phyloP scores from a whole-genome alignment of 2,888 invertebrate genomes.

The Heliconius aoede region DNA sequence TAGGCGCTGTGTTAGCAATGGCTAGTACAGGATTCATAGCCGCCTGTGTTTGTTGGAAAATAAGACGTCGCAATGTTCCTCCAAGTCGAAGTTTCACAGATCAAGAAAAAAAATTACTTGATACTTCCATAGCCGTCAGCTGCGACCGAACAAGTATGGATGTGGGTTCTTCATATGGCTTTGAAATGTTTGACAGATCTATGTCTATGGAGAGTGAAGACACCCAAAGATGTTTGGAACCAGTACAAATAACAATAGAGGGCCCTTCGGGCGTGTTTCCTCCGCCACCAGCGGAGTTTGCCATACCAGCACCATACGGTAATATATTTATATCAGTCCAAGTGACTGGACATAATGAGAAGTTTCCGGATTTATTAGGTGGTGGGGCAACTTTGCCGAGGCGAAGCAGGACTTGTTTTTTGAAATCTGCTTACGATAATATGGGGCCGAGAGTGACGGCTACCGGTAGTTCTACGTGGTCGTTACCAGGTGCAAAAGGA shows the following conservation, averaged over 20 bases:
- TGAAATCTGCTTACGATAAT: constrained; percentile 92
- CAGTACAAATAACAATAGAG: constrained; percentile 85
- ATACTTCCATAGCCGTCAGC: constrained; percentile 87
- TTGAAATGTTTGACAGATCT: constrained; percentile 81
- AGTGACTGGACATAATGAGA: constrained; percentile 87
- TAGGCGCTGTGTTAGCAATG: constrained; percentile 87
- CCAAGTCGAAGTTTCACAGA: constrained; percentile 90
- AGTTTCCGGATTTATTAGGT: constrained; percentile 91
- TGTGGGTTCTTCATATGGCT: constrained; percentile 80
- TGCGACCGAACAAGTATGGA: constrained; percentile 87
- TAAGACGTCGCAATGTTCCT: constrained; percentile 89
- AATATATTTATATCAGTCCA: constrained; percentile 95
- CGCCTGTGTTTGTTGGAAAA: constrained; percentile 83
- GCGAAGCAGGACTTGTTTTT: constrained; percentile 78
- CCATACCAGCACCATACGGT: constrained; percentile 82
- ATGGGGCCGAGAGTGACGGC: constrained; percentile 95
- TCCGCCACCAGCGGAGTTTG: constrained; percentile 78
- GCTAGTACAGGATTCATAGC: constrained; percentile 84
- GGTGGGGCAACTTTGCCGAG: constrained; percentile 77
- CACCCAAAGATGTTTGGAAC: constrained; percentile 77
- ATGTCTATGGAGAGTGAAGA: constrained; percentile 81
- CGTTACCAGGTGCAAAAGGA: constrained; percentile 86
- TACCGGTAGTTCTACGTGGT: constrained; percentile 93
- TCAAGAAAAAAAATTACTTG: constrained; percentile 93
- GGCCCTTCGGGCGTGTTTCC: constrained; percentile 74